These are phyloP conservation scores for Lophius americanus DNA, from an alignment of 2,797 vertebrate genomes.

Conservation along the genomic window DNA sequence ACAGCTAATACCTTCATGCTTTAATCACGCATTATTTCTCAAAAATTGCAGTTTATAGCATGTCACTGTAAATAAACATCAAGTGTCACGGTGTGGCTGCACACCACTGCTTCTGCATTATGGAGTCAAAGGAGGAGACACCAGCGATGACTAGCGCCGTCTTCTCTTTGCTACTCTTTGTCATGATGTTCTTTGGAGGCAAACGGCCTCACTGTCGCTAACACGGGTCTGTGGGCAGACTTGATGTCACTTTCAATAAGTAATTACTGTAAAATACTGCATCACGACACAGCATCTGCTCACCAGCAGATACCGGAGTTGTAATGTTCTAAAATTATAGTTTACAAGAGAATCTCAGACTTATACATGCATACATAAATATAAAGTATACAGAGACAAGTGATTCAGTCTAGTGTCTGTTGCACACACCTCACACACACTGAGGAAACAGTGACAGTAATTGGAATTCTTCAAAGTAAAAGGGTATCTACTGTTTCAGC, in stretches of 20 bases:
- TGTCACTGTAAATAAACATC: no score
- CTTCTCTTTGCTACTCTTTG: slow-evolving; percentile 11
- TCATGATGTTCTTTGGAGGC: slow-evolving; percentile 27
- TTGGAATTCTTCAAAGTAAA: slow-evolving; percentile 83
- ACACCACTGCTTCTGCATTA: slow-evolving; percentile 9
- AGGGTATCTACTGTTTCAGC: slow-evolving; percentile 73
- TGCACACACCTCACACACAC: slow-evolving; percentile 37
- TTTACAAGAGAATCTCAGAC: slow-evolving; percentile 22
- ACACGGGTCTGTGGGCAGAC: slow-evolving; percentile 11
- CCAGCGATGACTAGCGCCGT: slow-evolving; percentile 1
- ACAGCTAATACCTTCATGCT: no score
- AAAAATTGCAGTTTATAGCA: no score
- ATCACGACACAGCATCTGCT: slow-evolving; percentile 41
- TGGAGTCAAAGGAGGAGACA: slow-evolving; percentile 8
- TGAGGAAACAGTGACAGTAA: slow-evolving; percentile 74
- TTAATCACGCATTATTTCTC: no score
- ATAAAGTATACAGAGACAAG: slow-evolving; percentile 34
- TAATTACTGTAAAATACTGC: slow-evolving; percentile 40
- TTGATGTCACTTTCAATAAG: slow-evolving; percentile 47
- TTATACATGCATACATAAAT: slow-evolving; percentile 35
- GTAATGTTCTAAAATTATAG: slow-evolving; percentile 41
- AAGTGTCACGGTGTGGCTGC: no score
- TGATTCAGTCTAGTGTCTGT: slow-evolving; percentile 44
- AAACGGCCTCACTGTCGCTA: slow-evolving; percentile 4
- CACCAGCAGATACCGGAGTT: slow-evolving; percentile 26